These are phyloP conservation scores for Leptonema lineaticorne DNA, from an alignment of 1,140 invertebrate species.

Conservation along the genomic window DNA sequence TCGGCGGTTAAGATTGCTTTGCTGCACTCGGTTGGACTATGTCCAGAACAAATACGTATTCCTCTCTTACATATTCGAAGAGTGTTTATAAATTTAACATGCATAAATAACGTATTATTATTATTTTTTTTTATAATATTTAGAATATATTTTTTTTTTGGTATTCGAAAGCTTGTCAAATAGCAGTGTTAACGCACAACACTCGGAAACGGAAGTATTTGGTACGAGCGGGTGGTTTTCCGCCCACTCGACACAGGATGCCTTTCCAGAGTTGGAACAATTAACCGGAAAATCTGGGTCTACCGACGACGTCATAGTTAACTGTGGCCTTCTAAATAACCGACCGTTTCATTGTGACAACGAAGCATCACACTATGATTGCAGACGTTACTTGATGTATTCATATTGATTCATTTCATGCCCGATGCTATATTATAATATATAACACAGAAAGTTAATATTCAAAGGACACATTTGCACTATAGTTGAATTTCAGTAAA, in stretches of 20 bases:
- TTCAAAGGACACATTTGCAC: no score
- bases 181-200: conserved; percentile 12
- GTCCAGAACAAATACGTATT: neutral
- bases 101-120: neutral
- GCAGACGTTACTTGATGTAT: no score
- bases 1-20: neutral
- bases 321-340: neutral
- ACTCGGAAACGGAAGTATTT: conserved; percentile 26
- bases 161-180: neutral
- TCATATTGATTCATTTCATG: no score
- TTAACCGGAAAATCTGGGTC: conserved; percentile 37
- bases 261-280: conserved; percentile 27
- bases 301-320: neutral
- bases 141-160: no score
- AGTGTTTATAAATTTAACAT: neutral
- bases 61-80: neutral
- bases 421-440: no score
- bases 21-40: neutral
- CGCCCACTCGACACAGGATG: conserved; percentile 18
- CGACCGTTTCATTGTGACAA: neutral
- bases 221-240: conserved; percentile 12
- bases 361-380: no score
- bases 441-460: no score
- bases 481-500: no score
- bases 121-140: no score